Evolutionary conservation across 2,797 vertebrate genomes (phyloP), one percentile per base, ranked within the genome.

Genomic region (Tadarida brasiliensis): DNA sequence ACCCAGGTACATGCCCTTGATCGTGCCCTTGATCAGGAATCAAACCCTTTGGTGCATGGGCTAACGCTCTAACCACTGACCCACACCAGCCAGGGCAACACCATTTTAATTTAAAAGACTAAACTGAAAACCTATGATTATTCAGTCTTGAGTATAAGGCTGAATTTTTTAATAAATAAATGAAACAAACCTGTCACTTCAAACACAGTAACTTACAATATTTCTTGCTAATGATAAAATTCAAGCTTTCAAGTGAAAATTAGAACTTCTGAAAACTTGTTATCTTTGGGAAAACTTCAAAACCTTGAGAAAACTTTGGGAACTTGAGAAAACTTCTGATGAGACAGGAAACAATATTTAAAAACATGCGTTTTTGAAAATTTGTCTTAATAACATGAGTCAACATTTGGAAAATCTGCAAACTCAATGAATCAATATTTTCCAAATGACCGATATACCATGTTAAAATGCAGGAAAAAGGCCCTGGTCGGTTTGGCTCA

Each of bases 41-140:
- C 39, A 44, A 44, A 44, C 39, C 39, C 39, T 44, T 44, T 44
- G 39, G 39, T 44, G 39, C 39, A 44, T 44, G 39, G 39, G 39
- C 39, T 44, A 44, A 44, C 39, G 39, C 39, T 44, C 39, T 44
- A 44, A 44, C 39, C 7, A 44, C 39, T 44, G 39, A 44, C 5
- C 39, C 7, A 44, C 39, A 44, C 39, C 39, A 44, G 39, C 39
- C 39, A 44, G 39, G 7, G 39, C 24, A 73, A 81, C 26, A 51
- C 7, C 51, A 73, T 44, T 80, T 82, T 95, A 73, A 92, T 39
- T 61, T 77, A 54, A 82, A 93, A 77, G 30, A 84, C 3, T 91
- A 24, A 88, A 87, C 2, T 77, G 35, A 54, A 7, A 91, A 76
- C 11, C 47, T 63, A 67, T 26, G 22, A 91, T 78, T 77, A 87